phyloP scores from a whole-genome alignment of 1,140 invertebrate species.

The Aphaenogaster ashmeadi region DNA sequence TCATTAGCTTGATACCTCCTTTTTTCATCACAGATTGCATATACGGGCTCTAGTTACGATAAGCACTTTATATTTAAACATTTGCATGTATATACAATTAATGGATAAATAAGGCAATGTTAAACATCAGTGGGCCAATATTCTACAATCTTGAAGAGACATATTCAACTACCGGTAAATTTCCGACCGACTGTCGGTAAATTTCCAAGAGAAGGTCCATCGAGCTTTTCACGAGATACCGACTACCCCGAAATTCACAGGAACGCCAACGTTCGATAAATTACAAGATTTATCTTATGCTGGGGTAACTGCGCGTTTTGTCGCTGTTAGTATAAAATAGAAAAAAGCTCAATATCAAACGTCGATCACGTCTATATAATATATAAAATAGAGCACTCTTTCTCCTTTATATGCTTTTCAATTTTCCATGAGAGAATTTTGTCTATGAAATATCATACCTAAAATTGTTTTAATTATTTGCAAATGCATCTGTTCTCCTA shows the following conservation, averaged over 20 bases:
- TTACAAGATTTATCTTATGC: constrained; percentile 18
- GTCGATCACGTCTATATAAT: background rate
- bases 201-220: constrained; percentile 26
- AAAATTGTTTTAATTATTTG: background rate
- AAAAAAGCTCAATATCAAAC: background rate
- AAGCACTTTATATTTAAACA: background rate
- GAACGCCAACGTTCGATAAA: constrained; percentile 45
- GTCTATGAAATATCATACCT: background rate
- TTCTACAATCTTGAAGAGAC: background rate
- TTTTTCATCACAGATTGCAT: background rate
- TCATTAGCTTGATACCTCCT: background rate
- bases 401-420: background rate
- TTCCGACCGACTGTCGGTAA: constrained; percentile 67
- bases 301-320: background rate
- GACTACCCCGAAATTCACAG: background rate
- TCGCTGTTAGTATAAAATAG: background rate
- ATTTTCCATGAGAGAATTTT: background rate
- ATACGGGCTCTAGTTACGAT: background rate
- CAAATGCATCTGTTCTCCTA: background rate
- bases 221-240: constrained; percentile 36
- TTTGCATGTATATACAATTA: background rate
- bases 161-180: constrained; percentile 8
- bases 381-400: background rate
- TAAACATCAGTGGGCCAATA: constrained; percentile 45
- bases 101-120: constrained; percentile 16